These are phyloP conservation scores for Danaus melanippus DNA, from an alignment of 1,140 invertebrate species.

Conservation along the genomic window DNA sequence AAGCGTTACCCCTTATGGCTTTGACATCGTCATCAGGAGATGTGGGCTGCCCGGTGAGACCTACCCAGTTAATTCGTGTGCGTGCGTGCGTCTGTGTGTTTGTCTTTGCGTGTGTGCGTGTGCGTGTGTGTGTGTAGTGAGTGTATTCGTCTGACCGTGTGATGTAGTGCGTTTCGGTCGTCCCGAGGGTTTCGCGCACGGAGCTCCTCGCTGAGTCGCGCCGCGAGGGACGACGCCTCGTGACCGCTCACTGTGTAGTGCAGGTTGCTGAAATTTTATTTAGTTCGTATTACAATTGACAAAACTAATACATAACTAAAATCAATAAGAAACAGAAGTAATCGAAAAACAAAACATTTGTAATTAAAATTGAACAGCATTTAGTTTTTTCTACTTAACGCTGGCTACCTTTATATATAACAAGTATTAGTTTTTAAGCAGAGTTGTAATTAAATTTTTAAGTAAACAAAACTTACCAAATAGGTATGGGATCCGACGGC, in stretches of 20 bases:
- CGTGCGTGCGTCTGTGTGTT: constrained; percentile 1
- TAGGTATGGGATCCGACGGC: constrained; percentile 79
- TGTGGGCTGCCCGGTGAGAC: too few relatives aligned
- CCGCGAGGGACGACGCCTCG: constrained; percentile 83
- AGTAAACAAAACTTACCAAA: constrained; percentile 66
- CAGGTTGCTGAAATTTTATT: constrained; percentile 42
- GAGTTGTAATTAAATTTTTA: too few relatives aligned
- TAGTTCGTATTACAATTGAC: too few relatives aligned
- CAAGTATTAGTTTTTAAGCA: too few relatives aligned
- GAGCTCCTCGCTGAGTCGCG: constrained; percentile 80
- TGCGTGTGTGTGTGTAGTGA: neutral
- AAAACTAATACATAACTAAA: neutral
- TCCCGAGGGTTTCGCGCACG: constrained; percentile 52
- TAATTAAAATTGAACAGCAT: too few relatives aligned
- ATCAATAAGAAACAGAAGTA: constrained; percentile 4
- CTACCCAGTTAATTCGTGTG: too few relatives aligned
- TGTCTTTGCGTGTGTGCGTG: neutral
- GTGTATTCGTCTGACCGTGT: constrained; percentile 3
- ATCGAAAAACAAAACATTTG: too few relatives aligned
- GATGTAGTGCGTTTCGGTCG: constrained; percentile 11
- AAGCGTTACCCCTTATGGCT: too few relatives aligned
- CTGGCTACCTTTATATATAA: too few relatives aligned
- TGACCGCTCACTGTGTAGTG: constrained; percentile 84
- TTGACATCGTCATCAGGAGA: too few relatives aligned
- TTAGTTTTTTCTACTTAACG: too few relatives aligned